phyloP scores from a whole-genome alignment of 1,140 invertebrate genomes.

The Bactericera cockerelli region DNA sequence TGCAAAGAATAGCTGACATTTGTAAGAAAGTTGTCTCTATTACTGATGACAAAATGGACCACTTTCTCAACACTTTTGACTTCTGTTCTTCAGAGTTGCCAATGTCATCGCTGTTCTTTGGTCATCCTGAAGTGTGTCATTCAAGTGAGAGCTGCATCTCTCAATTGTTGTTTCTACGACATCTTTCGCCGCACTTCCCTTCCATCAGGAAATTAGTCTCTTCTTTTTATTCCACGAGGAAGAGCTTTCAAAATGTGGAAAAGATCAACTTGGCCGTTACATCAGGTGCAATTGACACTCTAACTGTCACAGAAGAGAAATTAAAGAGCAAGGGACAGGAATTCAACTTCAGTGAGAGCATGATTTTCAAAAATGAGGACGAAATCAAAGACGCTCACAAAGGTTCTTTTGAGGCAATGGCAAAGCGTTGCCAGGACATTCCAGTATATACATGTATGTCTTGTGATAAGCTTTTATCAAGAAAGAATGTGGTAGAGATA shows the following conservation, averaged over 20 bases:
- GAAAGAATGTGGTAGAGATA: slow-evolving; percentile 16
- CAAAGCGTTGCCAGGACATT: background rate
- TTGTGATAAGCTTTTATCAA: slow-evolving; percentile 21
- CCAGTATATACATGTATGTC: slow-evolving; percentile 19
- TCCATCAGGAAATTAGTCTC: too few species aligned
- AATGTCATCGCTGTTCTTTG: too few species aligned
- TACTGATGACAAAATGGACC: too few species aligned
- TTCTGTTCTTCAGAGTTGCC: too few species aligned
- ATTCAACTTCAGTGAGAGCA: background rate
- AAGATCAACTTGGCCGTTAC: background rate
- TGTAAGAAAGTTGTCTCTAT: too few species aligned
- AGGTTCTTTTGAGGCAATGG: background rate
- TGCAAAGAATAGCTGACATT: too few species aligned
- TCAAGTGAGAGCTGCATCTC: too few species aligned
- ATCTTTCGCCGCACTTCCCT: too few species aligned
- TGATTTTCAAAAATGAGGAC: background rate
- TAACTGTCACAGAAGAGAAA: background rate
- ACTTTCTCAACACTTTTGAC: too few species aligned
- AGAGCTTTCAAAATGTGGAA: background rate
- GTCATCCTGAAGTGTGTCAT: too few species aligned
- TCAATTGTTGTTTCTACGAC: too few species aligned
- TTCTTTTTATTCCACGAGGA: too few species aligned
- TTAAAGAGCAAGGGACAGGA: slow-evolving; percentile 1
- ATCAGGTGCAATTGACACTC: background rate
- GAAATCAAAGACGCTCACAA: background rate